Percentiles rank a stretch among this genome's conserved stretches.
phyloP scores from a whole-genome alignment of 2,888 invertebrate species.

The Eristalis intricaria region DNA sequence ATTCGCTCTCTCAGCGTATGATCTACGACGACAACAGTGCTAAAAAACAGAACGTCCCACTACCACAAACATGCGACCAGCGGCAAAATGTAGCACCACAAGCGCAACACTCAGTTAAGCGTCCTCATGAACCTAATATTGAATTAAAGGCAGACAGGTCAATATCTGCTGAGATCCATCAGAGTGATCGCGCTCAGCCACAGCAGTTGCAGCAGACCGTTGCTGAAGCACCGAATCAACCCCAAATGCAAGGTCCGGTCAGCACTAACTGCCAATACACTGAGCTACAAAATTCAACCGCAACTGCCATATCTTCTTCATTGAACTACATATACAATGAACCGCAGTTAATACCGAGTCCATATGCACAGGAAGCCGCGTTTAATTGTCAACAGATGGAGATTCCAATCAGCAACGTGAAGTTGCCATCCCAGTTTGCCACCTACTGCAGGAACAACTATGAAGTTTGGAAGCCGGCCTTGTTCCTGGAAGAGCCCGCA shows the following conservation, averaged over 20 bases:
- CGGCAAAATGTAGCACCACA: conserved; percentile 86
- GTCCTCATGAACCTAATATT: conserved; percentile 14
- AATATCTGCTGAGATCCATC: conserved; percentile 38
- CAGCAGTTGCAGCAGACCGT: conserved; percentile 73
- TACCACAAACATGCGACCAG: conserved; percentile 82
- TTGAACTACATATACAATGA: conserved; percentile 70
- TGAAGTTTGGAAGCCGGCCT: conserved; percentile 80
- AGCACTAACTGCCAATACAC: conserved; percentile 52
- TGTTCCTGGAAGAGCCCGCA: conserved; percentile 80
- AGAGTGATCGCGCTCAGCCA: conserved; percentile 47
- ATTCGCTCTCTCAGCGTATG: conserved; percentile 86
- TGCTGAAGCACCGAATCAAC: conserved; percentile 60
- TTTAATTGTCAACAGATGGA: conserved; percentile 28
- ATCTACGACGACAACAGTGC: conserved; percentile 85
- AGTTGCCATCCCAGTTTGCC: conserved; percentile 79
- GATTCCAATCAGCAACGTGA: conserved; percentile 75
- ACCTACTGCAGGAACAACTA: conserved; percentile 79
- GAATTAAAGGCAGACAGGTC: conserved; percentile 16
- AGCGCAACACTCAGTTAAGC: conserved; percentile 44
- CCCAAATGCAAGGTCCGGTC: conserved; percentile 27
- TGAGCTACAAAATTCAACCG: conserved; percentile 72
- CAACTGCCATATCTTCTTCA: conserved; percentile 72
- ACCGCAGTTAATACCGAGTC: conserved; percentile 29
- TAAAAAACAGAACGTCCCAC: conserved; percentile 76
- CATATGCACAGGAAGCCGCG: conserved; percentile 29